Conservation (phyloP, 2,888 invertebrate species). For the Masnerella sp. region DNA sequence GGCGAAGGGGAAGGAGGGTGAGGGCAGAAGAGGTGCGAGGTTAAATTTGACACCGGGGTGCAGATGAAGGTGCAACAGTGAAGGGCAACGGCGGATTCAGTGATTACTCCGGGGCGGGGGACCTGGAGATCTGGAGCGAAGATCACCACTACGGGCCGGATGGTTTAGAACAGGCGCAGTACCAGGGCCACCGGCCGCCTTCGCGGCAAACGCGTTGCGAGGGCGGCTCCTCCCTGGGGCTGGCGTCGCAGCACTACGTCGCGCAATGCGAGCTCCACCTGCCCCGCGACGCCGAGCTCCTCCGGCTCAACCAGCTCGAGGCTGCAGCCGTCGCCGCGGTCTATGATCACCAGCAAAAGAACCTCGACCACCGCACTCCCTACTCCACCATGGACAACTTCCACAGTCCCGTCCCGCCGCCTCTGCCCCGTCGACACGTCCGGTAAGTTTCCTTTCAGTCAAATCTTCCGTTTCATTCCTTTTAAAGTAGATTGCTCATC, state of each 20-base stretch:
- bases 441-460: constrained; percentile 74
- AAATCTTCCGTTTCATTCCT: too few relatives aligned
- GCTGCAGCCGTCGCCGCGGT: constrained; percentile 67
- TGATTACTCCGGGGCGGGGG: constrained; percentile 76
- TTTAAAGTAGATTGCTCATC: too few relatives aligned
- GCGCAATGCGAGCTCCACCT: constrained; percentile 76
- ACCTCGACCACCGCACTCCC: constrained; percentile 66
- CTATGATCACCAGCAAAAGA: constrained; percentile 67
- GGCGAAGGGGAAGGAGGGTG: too few relatives aligned
- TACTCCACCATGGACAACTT: constrained; percentile 77
- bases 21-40: too few relatives aligned
- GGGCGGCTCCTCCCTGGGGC: constrained; percentile 73
- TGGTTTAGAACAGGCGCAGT: constrained; percentile 69
- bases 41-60: constrained; percentile 50
- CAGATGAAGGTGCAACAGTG: constrained; percentile 71
- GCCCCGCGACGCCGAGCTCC: constrained; percentile 74
- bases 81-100: constrained; percentile 76
- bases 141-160: constrained; percentile 71
- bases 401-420: constrained; percentile 76
- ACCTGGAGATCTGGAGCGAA: constrained; percentile 77
- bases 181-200: constrained; percentile 61
- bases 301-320: constrained; percentile 75
- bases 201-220: constrained; percentile 71
- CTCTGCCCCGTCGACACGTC: constrained; percentile 75
- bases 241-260: constrained; percentile 71